A percentile compares a stretch with the other conserved stretches of the same genome.
These are phyloP conservation scores for Prolemur simus DNA, from an alignment of 2,113 vertebrate species.

Conservation along the genomic window DNA sequence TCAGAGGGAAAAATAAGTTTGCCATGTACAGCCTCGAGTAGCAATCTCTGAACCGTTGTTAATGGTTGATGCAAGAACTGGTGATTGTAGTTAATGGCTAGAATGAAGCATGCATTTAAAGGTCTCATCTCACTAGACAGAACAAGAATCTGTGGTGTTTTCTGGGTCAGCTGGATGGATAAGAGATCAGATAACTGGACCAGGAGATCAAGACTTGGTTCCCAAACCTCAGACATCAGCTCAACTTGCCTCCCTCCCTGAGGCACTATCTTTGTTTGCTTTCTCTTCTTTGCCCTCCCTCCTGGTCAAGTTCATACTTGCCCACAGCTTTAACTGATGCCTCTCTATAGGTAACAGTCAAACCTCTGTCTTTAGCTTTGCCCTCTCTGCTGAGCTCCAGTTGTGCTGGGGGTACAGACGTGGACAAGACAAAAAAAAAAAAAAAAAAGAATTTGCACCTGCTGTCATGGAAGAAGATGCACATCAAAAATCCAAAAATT, in stretches of 20 bases:
- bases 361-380: constrained; percentile 13
- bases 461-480: neutral
- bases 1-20: constrained; percentile 58
- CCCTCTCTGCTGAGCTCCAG: neutral
- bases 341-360: neutral
- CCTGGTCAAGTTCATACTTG: neutral
- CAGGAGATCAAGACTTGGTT: neutral
- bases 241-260: neutral
- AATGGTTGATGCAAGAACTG: neutral
- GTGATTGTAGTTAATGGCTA: neutral
- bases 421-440: neutral
- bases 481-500: neutral
- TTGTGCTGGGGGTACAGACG: neutral
- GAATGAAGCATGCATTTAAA: neutral
- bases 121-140: neutral
- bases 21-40: neutral
- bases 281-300: neutral
- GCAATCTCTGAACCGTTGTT: constrained; percentile 12
- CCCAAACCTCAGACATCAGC: neutral
- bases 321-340: neutral
- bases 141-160: neutral
- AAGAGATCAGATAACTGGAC: constrained; percentile 36
- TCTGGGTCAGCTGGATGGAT: neutral
- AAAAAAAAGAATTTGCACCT: neutral
- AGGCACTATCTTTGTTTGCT: neutral